Evolutionary conservation across 2,797 vertebrate species (phyloP), one percentile per base, ranked within the genome.

Genomic region (Anisognathus igniventris): DNA sequence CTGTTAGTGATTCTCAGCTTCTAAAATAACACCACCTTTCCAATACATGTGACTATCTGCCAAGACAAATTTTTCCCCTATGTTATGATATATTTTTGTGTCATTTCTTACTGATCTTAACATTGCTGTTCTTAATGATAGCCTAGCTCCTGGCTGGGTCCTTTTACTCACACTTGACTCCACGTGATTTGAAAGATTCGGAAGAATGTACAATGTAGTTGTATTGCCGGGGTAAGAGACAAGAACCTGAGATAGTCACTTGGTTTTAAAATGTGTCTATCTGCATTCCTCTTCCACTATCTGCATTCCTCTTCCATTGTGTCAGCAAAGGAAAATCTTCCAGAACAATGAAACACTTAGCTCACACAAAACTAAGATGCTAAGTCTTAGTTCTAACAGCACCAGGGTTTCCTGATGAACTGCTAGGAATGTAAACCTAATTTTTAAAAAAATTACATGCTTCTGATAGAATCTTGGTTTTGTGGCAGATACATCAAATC

Each of bases 21-120:
- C 35, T 2, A 40, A 65, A 86, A 6, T 20, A 86, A 50, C 21
- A 48, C 6, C 6, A 7, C 19, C 35, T 54, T 86, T 58, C 22
- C 11, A 48, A 31, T 19, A 37, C 4, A 33, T 1, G 2, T 14
- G 60, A 31, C 30, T 65, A 57, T 9, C 5, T 1, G 1, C 50
- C 20, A 45, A 10, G 12, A 8, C 56, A 54, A 39, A 6, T 48
- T 64, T 64, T 62, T 4, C 82, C 56, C 30, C 1, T 22, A 12
- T 10, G 48, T 67, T 57, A 57, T 25, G 10, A 12, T 57, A 0
- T 5, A 48, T 61, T 80, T 76, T 48, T 45, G 27, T 47, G 39
- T 57, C 1, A 28, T 56, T 91, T 81, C 71, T 67, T 54, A 64
- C 6, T 2, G 1, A 28, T 28, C 24, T 84, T 74, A 74, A 60